These are phyloP conservation scores for Mylabris sibirica DNA, from an alignment of 2,888 invertebrate species.

Conservation along the genomic window DNA sequence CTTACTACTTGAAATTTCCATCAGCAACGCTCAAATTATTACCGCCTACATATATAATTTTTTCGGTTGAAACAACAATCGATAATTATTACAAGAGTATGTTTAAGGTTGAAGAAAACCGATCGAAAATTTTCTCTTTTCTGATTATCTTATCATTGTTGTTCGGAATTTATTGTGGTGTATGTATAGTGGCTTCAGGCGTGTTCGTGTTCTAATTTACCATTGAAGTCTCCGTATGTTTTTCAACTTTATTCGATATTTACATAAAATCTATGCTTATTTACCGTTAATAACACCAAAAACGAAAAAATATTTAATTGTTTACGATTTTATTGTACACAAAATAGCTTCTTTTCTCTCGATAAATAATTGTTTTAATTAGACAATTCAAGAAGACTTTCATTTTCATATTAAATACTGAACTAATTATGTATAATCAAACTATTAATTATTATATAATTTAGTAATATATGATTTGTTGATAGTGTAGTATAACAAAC, in stretches of 20 bases:
- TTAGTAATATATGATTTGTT: not conserved
- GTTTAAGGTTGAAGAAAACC: not conserved
- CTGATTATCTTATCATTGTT: not conserved
- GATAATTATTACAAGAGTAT: too few species aligned
- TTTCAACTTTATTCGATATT: not conserved
- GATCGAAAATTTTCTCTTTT: slow-evolving; percentile 1
- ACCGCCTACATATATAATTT: not conserved
- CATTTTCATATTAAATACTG: not conserved
- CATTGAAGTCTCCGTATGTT: not conserved
- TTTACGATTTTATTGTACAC: not conserved
- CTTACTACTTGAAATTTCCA: not conserved
- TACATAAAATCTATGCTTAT: not conserved
- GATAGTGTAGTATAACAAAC: not conserved
- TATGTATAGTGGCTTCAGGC: not conserved
- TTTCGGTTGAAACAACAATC: too few species aligned
- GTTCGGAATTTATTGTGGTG: not conserved
- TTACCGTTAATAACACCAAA: slow-evolving; percentile 11
- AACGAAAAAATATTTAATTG: not conserved
- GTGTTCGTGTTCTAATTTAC: not conserved
- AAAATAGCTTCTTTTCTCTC: not conserved
- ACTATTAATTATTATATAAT: not conserved
- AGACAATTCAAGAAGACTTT: not conserved
- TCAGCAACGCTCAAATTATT: not conserved
- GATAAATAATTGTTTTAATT: not conserved
- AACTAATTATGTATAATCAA: not conserved